Percentiles rank a stretch among this genome's conserved stretches.
Evolutionary conservation across 2,113 vertebrate species (phyloP).

Genomic region (zebrafish (Danio rerio)): DNA sequence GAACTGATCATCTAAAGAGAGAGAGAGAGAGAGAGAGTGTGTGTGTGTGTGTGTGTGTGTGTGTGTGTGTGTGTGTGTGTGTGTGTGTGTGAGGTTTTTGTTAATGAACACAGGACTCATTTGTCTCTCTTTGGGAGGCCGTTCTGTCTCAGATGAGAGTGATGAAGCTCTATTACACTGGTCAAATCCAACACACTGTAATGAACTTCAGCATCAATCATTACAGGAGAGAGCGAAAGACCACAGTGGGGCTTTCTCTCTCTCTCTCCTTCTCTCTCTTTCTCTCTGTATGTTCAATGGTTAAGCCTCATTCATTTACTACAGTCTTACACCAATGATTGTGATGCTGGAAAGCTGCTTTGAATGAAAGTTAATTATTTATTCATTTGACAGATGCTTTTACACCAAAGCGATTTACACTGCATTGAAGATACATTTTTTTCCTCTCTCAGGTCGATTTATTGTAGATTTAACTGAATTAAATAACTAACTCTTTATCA

Average conservation of each 20-base stretch:
- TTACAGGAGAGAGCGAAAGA: constrained; percentile 19
- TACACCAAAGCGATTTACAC: not conserved
- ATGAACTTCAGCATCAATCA: constrained; percentile 76
- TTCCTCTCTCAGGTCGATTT: not conserved
- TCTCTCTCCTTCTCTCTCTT: constrained; percentile 30
- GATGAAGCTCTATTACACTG: constrained; percentile 75
- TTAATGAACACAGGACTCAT: constrained; percentile 69
- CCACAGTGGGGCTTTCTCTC: constrained; percentile 26
- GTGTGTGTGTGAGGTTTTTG: constrained; percentile 48
- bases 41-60: not conserved
- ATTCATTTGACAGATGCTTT: not conserved
- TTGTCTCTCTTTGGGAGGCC: constrained; percentile 75
- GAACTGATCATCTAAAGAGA: not conserved
- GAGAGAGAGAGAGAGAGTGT: constrained; percentile 40
- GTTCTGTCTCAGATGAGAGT: constrained; percentile 72
- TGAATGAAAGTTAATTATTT: constrained; percentile 10
- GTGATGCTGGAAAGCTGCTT: not conserved
- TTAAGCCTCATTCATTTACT: constrained; percentile 17
- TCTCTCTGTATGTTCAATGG: not conserved
- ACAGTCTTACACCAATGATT: not conserved
- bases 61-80: constrained; percentile 4
- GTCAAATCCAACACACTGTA: constrained; percentile 72
- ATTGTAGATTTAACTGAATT: too few species aligned
- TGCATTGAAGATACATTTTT: not conserved
- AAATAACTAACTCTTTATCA: too few species aligned